Base-by-base conservation (phyloP, 2,797 vertebrate genomes). In the Odontamblyopus rebecca region DNA sequence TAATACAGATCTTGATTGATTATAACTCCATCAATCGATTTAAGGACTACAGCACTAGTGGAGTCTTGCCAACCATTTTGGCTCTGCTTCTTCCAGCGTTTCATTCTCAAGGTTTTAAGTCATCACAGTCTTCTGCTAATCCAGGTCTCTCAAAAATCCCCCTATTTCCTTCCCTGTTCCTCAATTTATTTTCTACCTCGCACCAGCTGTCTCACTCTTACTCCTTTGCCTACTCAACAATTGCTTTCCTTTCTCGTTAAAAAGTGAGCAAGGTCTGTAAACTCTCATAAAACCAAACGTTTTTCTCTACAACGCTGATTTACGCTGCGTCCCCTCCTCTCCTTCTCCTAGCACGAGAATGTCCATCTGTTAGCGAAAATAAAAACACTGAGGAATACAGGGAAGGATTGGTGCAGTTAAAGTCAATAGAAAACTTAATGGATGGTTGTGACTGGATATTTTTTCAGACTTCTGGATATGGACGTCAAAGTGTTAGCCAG, bases 221-320 rank as follows among this genome's bases (percentile, higher is more conserved):
- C 69, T 57, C 53, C 62, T 83, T 86, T 86, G 83, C 88, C 69
- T 70, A 9, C 12, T 66, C 70, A 69, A 82, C 64, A 83, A 78
- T 44, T 80, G 85, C 74, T 81, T 80, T 82, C 79, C 84, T 88
- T 86, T 83, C 83, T 89, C 78, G 85, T 89, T 88, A 88, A 89
- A 65, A 89, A 82, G 77, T 83, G 65, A 85, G 75, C 78, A 78
- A 60, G 83, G 81, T 87, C 75, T 88, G 82, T 86, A 92, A 91
- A 89, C 77, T 72, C 86, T 85, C 87, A 88, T 91, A 89, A 90
- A 91, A 83, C 69, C 62, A 81, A 71, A 62, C 66, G 11, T 83
- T 88, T 86, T 85, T 78, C 78, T 71, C 81, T 71, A 70, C 77
- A 77, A 70, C 61, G n/a, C 75, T 85, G 88, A 89, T 91, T 91